Percentiles rank a stretch among this genome's conserved stretches.
phyloP scores from a whole-genome alignment of 2,113 vertebrate genomes.

The Pristiophorus japonicus region DNA sequence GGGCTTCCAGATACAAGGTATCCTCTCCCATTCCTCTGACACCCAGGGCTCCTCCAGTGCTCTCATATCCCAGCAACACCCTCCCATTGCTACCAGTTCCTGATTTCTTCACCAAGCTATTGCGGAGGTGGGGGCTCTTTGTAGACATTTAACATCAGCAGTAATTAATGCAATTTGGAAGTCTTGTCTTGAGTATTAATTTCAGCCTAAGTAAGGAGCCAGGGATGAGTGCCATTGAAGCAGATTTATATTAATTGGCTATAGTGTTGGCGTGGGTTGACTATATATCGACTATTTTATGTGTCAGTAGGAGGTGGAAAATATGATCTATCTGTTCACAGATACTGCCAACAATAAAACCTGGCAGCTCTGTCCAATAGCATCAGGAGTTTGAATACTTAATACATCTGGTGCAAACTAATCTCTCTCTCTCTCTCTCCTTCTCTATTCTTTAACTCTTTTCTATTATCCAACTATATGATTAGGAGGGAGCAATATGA shows the following conservation, averaged over 20 bases:
- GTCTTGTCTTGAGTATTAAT: neutral
- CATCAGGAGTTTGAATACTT: neutral
- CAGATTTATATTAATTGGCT: neutral
- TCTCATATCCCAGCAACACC: neutral
- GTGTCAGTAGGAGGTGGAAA: slow-evolving; percentile 14
- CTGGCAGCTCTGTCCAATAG: neutral
- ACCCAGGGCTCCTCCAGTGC: neutral
- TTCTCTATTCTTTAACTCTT: too few species aligned
- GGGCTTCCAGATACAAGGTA: too few species aligned
- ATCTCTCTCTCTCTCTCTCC: neutral
- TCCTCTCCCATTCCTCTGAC: neutral
- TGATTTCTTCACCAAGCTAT: neutral
- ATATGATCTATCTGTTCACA: slow-evolving; percentile 16
- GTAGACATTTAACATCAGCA: neutral
- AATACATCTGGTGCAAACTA: neutral
- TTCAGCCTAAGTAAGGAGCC: neutral
- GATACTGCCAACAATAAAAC: neutral
- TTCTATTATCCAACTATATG: too few species aligned
- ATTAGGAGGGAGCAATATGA: neutral
- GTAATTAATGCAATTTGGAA: neutral
- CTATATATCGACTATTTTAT: neutral
- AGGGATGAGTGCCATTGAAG: neutral
- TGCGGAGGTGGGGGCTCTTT: too few species aligned
- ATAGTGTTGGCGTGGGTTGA: neutral
- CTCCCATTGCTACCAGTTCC: neutral